These are phyloP conservation scores for Thymelicus lineola DNA, from an alignment of 2,888 invertebrate genomes.

Conservation along the genomic window DNA sequence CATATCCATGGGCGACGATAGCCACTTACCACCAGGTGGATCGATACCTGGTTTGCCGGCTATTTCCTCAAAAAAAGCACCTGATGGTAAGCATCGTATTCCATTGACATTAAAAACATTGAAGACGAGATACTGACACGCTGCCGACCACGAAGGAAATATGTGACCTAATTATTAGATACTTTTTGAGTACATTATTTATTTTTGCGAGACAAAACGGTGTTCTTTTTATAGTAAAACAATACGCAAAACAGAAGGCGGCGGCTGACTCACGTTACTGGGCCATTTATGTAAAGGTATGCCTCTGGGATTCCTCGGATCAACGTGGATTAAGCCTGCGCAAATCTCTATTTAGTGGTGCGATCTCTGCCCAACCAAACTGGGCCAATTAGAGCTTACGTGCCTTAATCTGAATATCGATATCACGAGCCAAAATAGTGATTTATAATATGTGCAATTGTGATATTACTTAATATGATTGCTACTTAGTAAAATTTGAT, in stretches of 20 bases:
- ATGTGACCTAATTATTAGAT: too few species aligned
- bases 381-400: slow-evolving; percentile 80
- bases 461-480: background rate
- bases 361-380: slow-evolving; percentile 70
- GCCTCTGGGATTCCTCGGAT: slow-evolving; percentile 68
- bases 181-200: too few species aligned
- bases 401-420: slow-evolving; percentile 67
- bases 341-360: slow-evolving; percentile 80
- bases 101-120: too few species aligned
- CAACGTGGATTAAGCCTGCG: slow-evolving; percentile 72
- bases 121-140: too few species aligned
- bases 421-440: slow-evolving; percentile 43
- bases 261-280: slow-evolving; percentile 51
- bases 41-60: too few species aligned
- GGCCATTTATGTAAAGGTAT: slow-evolving; percentile 71
- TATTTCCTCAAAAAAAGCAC: too few species aligned
- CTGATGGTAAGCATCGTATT: too few species aligned
- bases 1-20: too few species aligned
- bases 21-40: too few species aligned
- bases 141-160: too few species aligned
- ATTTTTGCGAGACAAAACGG: background rate
- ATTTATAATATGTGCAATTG: slow-evolving; percentile 9
- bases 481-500: background rate
- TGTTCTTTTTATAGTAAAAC: slow-evolving; percentile 32
- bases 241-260: slow-evolving; percentile 35